phyloP scores from a whole-genome alignment of 2,113 vertebrate species.

The Alouatta palliata region DNA sequence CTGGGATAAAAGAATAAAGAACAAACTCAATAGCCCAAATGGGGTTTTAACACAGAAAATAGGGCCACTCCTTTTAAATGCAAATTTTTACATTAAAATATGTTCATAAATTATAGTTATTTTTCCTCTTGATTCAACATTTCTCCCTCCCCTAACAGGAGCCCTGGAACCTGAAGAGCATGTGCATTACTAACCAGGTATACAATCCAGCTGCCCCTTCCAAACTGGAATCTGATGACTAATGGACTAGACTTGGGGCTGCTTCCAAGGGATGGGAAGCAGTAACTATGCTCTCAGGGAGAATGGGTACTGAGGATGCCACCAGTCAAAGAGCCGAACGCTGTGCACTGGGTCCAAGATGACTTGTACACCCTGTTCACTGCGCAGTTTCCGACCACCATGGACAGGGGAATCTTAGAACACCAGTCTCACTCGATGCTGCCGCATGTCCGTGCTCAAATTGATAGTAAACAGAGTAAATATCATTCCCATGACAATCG shows the following conservation, averaged over 20 bases:
- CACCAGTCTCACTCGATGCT: constrained; percentile 94
- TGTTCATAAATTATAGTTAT: constrained; percentile 79
- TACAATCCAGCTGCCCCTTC: constrained; percentile 67
- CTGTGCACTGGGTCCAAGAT: constrained; percentile 97
- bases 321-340: constrained; percentile 96
- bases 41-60: constrained; percentile 80
- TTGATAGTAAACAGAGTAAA: constrained; percentile 94
- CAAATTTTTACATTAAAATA: constrained; percentile 83
- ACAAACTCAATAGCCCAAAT: constrained; percentile 82
- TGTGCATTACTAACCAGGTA: constrained; percentile 79
- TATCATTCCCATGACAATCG: constrained; percentile 98
- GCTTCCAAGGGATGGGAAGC: background rate
- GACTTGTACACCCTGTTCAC: constrained; percentile 93
- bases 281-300: constrained; percentile 83
- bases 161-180: constrained; percentile 70
- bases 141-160: constrained; percentile 73
- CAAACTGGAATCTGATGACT: constrained; percentile 73
- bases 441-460: constrained; percentile 97
- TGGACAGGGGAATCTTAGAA: constrained; percentile 93
- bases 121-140: constrained; percentile 75
- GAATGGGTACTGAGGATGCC: constrained; percentile 97
- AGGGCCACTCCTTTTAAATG: constrained; percentile 81
- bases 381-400: constrained; percentile 88
- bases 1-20: constrained; percentile 73
- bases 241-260: constrained; percentile 23